Conservation (phyloP, 1,140 invertebrate species). For the Eufriesea mexicana region DNA sequence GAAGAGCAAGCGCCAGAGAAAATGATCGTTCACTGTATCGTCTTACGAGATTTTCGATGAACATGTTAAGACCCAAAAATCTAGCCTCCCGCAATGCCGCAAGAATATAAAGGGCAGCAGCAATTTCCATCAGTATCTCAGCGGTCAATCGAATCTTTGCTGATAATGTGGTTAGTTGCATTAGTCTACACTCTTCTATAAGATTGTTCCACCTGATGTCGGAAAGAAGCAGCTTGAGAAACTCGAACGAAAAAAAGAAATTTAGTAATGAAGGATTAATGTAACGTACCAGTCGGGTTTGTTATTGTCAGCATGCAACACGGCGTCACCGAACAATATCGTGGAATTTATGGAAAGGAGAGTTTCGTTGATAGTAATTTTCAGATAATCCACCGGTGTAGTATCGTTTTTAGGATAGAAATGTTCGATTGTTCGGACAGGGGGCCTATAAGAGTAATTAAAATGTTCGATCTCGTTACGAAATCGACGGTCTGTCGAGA, state of each 20-base stretch:
- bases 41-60: constrained; percentile 93
- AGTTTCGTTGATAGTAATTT: constrained; percentile 13
- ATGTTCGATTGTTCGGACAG: constrained; percentile 31
- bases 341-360: constrained; percentile 22
- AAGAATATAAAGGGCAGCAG: constrained; percentile 90
- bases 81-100: constrained; percentile 91
- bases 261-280: no score
- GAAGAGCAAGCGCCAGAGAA: background rate
- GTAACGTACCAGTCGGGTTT: constrained; percentile 35
- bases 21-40: background rate
- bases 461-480: constrained; percentile 25
- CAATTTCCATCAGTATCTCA: constrained; percentile 88
- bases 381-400: constrained; percentile 6
- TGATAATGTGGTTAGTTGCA: constrained; percentile 84
- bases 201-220: constrained; percentile 86
- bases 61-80: constrained; percentile 94
- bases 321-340: background rate
- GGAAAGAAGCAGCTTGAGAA: background rate
- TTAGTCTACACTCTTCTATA: constrained; percentile 87
- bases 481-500: constrained; percentile 6
- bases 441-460: background rate
- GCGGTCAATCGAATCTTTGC: constrained; percentile 86
- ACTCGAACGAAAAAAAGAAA: no score
- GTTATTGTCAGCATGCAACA: background rate
- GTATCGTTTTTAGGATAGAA: constrained; percentile 15